Conservation (phyloP, 35 echinoderm and acorn worm species). For the Lytechinus variegatus region DNA sequence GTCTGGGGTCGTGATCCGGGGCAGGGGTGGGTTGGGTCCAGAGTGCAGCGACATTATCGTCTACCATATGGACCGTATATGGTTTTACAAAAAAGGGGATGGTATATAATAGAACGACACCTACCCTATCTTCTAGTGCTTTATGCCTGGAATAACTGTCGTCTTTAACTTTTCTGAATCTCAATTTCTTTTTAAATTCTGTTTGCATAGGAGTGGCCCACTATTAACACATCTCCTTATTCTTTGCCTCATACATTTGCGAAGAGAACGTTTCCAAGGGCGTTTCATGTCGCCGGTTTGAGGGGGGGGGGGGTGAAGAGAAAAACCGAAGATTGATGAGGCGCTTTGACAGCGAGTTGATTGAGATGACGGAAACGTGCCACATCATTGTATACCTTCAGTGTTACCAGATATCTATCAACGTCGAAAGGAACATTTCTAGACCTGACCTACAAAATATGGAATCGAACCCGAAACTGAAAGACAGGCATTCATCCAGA, state of each 20-base stretch:
- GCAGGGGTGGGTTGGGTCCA: not conserved
- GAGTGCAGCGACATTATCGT: not conserved
- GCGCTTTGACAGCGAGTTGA: not conserved
- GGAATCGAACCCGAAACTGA: conserved; percentile 31
- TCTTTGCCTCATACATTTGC: not conserved
- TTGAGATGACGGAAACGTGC: not conserved
- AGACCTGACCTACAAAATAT: not conserved
- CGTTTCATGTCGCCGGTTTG: no score
- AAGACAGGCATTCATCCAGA: not conserved
- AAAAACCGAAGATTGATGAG: not conserved
- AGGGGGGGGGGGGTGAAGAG: not conserved
- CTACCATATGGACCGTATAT: not conserved
- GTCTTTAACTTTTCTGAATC: no score
- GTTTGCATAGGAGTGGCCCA: not conserved
- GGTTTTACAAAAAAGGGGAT: no score
- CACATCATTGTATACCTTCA: not conserved
- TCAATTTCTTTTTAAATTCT: no score
- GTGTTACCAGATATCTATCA: not conserved
- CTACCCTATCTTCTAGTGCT: not conserved
- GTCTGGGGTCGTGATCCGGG: not conserved
- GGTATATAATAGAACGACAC: not conserved
- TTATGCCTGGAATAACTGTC: not conserved
- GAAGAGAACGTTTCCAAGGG: not conserved
- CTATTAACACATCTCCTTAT: not conserved
- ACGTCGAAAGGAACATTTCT: not conserved